Evolutionary conservation across 2,888 invertebrate genomes (phyloP).

Genomic region (Oxytorus armatus): DNA sequence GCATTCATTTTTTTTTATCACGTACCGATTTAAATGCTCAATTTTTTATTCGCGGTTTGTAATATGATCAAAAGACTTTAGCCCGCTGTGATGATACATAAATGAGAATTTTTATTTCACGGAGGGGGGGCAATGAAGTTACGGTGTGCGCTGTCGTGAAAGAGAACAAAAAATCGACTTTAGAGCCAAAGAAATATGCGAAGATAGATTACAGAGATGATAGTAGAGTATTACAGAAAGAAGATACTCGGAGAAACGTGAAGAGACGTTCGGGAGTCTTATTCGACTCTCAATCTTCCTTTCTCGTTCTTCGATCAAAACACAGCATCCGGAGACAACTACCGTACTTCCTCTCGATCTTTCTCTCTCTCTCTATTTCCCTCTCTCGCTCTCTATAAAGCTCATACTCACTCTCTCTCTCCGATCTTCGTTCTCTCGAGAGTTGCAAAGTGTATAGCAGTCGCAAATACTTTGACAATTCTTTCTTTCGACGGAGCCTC

Average conservation of each 20-base stretch:
- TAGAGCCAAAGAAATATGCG: conserved; percentile 50
- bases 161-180: conserved; percentile 23
- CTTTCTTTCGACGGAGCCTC: conserved; percentile 15
- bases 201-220: conserved; percentile 40
- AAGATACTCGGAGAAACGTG: conserved; percentile 22
- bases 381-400: conserved; percentile 13
- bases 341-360: conserved; percentile 14
- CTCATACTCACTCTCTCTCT: conserved; percentile 9
- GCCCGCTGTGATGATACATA: neutral
- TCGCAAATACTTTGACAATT: conserved; percentile 6
- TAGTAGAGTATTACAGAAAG: neutral
- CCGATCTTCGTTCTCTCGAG: conserved; percentile 8
- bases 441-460: conserved; percentile 18
- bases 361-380: conserved; percentile 8
- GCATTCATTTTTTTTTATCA: neutral
- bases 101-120: conserved; percentile 26
- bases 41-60: conserved; percentile 8
- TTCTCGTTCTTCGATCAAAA: conserved; percentile 51
- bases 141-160: neutral
- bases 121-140: neutral
- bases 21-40: neutral
- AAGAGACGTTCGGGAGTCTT: conserved; percentile 45
- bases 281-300: conserved; percentile 59
- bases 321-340: conserved; percentile 26
- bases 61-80: conserved; percentile 23